phyloP scores from a whole-genome alignment of 2,888 invertebrate species.

The Lymantria monacha region DNA sequence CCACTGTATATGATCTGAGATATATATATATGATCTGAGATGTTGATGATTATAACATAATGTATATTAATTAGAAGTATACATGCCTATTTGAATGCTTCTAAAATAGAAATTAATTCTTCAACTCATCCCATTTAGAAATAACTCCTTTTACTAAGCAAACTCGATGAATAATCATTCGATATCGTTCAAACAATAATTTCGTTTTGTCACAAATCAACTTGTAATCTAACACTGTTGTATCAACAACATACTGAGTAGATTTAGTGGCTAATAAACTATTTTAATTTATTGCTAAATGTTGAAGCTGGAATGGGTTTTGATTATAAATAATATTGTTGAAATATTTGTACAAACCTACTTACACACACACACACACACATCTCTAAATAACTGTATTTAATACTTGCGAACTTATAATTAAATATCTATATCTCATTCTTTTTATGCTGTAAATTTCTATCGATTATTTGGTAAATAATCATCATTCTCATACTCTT shows the following conservation, averaged over 20 bases:
- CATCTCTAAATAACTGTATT: neutral
- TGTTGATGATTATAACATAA: no score
- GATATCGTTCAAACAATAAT: conserved; percentile 22
- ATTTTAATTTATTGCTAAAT: conserved; percentile 48
- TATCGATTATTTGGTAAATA: no score
- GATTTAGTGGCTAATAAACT: conserved; percentile 52
- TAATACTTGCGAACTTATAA: no score
- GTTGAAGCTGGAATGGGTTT: conserved; percentile 42
- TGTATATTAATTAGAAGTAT: no score
- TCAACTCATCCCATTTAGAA: neutral
- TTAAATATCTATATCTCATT: no score
- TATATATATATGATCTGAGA: no score
- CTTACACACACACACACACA: conserved; percentile 8
- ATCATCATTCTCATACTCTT: no score
- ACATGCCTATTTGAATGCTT: neutral
- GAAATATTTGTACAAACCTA: conserved; percentile 28
- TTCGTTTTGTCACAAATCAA: conserved; percentile 42
- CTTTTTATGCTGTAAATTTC: no score
- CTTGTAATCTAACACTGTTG: conserved; percentile 51
- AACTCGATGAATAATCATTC: conserved; percentile 18
- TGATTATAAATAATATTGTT: conserved; percentile 43
- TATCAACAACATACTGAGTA: conserved; percentile 43
- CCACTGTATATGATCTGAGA: no score
- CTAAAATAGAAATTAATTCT: neutral
- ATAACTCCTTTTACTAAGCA: conserved; percentile 6